phyloP scores from a whole-genome alignment of 2,888 invertebrate species.

The Ceratothoa steindachneri region DNA sequence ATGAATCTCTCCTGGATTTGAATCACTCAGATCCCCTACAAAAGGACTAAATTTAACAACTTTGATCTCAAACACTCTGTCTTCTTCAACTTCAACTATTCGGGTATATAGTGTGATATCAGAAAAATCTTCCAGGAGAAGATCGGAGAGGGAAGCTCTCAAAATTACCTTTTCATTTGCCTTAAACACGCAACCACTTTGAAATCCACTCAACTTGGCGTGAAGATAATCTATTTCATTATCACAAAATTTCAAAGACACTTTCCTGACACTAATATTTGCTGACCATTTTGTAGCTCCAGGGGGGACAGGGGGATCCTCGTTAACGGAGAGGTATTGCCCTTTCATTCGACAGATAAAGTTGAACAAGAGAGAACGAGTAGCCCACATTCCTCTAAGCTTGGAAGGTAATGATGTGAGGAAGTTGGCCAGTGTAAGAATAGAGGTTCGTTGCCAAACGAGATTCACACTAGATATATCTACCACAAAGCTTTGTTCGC shows the following conservation, averaged over 20 bases:
- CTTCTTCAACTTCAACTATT: conserved; percentile 58
- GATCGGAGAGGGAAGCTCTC: conserved; percentile 64
- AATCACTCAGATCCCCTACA: conserved; percentile 58
- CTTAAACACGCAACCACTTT: conserved; percentile 62
- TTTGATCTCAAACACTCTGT: conserved; percentile 73
- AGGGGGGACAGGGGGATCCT: conserved; percentile 68
- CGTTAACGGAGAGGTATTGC: conserved; percentile 52
- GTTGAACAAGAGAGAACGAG: background rate
- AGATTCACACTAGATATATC: conserved; percentile 64
- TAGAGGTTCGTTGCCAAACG: conserved; percentile 69
- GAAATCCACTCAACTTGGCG: conserved; percentile 65
- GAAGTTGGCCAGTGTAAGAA: conserved; percentile 67
- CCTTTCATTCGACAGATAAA: background rate
- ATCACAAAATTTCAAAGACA: conserved; percentile 46
- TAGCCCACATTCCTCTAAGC: conserved; percentile 23
- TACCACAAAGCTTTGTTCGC: conserved; percentile 70
- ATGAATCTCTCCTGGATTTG: conserved; percentile 56
- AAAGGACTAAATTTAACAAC: conserved; percentile 67
- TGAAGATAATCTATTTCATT: conserved; percentile 48
- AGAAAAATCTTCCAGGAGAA: conserved; percentile 68
- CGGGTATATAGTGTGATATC: conserved; percentile 70
- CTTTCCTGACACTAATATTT: conserved; percentile 25
- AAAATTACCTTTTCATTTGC: conserved; percentile 73
- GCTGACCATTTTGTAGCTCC: conserved; percentile 59
- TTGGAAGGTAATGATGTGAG: conserved; percentile 50